phyloP scores from a whole-genome alignment of 2,888 invertebrate species.

The Synanthedon tipuliformis region DNA sequence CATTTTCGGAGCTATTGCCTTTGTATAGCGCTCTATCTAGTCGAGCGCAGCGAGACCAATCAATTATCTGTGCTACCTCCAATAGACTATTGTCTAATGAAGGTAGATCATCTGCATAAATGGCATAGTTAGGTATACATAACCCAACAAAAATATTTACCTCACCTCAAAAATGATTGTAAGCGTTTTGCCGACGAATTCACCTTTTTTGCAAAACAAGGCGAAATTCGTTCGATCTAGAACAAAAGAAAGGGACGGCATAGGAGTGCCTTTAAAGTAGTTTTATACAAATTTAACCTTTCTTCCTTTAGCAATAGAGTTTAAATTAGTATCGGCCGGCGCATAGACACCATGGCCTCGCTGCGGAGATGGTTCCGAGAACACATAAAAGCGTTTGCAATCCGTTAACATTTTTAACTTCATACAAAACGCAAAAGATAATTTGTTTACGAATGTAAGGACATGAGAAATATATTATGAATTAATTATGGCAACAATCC shows the following conservation, averaged over 20 bases:
- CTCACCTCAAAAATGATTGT: not conserved
- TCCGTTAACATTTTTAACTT: conserved; percentile 34
- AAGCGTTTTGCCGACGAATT: not conserved
- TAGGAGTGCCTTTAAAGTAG: not conserved
- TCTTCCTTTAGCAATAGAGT: not conserved
- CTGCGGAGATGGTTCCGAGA: conserved; percentile 12
- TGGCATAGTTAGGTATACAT: not conserved
- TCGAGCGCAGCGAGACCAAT: too few relatives aligned
- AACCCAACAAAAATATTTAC: not conserved
- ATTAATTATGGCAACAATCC: too few relatives aligned
- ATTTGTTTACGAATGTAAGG: not conserved
- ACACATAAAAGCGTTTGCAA: conserved; percentile 31
- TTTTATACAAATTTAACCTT: not conserved
- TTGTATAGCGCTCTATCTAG: too few relatives aligned
- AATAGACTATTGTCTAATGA: not conserved
- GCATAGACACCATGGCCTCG: conserved; percentile 2
- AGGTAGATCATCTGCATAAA: not conserved
- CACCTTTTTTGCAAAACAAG: conserved; percentile 2
- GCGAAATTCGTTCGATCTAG: conserved; percentile 40
- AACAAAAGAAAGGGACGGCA: conserved; percentile 21
- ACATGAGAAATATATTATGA: too few relatives aligned
- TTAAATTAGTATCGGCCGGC: not conserved
- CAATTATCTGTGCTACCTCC: too few relatives aligned
- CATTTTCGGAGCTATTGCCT: too few relatives aligned
- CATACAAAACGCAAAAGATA: conserved; percentile 12